Evolutionary conservation across 2,888 invertebrate species (phyloP), one percentile per base, ranked within the genome.

Genomic region (Heliconius erato): DNA sequence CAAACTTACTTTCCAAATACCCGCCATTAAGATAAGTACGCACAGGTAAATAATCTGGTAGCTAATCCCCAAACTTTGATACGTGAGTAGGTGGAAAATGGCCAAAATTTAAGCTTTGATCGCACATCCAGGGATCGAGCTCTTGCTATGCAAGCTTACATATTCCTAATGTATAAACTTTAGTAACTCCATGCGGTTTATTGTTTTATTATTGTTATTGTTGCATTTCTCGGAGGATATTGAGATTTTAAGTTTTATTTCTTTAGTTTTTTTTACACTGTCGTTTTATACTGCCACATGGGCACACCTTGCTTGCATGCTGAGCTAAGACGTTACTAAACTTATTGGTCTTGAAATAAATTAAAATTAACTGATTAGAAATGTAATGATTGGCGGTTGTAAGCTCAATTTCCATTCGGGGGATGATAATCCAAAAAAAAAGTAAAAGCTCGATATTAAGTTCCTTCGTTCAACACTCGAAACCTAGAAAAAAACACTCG

Each of bases 21-120:
- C 44, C 69, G 16, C 69, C 68, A 81, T 81, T 81, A 81, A 81
- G 81, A 81, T 81, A 81, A 81, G 81, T 74, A 68, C 76, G 76
- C 68, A 77, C 76, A 81, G 71, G 81, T 81, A 81, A 77, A 81
- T 81, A 77, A 81, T 76, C 76, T 80, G 49, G 23, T 19, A 76
- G 76, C 76, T 76, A 80, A 80, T 81, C 81, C 59, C 76, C 63
- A 59, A 77, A 77, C 59, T 81, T 81, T 44, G 80, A 54, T 59
- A 81, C 69, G 77, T 69, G 78, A 78, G 76, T 63, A 77, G 59
- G 81, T 81, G 68, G 81, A 77, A 77, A 76, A 81, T 67, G 68
- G 59, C 74, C 69, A 68, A 69, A 81, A 69, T 76, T 76, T 68
- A 76, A 81, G 63, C 80, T 76, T 69, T 77, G 67, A 76, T 68